Conservation (phyloP, 2,113 vertebrate species). For the Sebastes schlegelii region DNA sequence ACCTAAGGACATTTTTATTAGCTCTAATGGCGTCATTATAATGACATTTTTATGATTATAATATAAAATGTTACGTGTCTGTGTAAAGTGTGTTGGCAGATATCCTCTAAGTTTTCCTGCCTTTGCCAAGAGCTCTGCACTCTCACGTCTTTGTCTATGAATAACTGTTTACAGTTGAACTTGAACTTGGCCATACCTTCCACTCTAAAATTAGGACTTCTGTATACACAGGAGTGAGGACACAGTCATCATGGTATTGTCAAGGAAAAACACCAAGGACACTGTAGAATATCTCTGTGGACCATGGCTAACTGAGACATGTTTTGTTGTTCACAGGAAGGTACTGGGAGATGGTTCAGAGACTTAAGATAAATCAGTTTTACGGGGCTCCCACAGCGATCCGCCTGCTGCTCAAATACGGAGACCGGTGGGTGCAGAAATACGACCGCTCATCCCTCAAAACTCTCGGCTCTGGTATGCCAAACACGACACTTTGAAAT, state of each 20-base stretch:
- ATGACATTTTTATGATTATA: not conserved
- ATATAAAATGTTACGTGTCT: not conserved
- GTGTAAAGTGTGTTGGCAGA: not conserved
- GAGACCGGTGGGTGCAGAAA: slow-evolving; percentile 86
- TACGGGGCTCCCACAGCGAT: slow-evolving; percentile 88
- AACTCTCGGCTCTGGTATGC: slow-evolving; percentile 85
- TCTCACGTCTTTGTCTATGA: slow-evolving; percentile 9
- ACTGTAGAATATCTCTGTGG: not conserved
- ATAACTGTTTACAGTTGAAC: slow-evolving; percentile 50
- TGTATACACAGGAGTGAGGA: slow-evolving; percentile 11
- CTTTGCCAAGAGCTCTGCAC: not conserved
- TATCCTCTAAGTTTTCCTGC: not conserved
- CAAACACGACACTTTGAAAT: not conserved
- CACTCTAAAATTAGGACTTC: slow-evolving; percentile 45
- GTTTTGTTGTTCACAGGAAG: slow-evolving; percentile 73
- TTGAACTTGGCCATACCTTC: slow-evolving; percentile 10
- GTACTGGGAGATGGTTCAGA: slow-evolving; percentile 89
- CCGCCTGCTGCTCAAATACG: slow-evolving; percentile 85
- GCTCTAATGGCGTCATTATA: not conserved
- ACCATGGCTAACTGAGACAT: not conserved
- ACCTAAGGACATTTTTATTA: not conserved
- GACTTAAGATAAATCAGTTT: slow-evolving; percentile 89
- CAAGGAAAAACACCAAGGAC: not conserved
- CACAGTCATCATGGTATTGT: not conserved
- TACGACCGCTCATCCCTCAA: slow-evolving; percentile 85